phyloP scores from a whole-genome alignment of 2,797 vertebrate species.

The Poecile montanus region DNA sequence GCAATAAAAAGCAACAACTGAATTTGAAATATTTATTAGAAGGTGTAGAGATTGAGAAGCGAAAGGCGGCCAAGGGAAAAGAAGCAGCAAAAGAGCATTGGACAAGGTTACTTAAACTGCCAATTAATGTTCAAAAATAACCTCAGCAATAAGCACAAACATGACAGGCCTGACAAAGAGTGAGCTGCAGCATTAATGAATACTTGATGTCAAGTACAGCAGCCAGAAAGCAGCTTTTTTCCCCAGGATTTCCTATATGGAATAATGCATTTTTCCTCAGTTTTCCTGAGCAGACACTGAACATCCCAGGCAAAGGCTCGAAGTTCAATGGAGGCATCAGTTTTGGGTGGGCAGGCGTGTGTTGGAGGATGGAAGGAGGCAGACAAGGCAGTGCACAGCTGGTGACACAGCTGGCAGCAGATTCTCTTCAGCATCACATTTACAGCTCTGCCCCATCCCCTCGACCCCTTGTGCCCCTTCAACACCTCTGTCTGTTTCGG shows the following conservation, averaged over 20 bases:
- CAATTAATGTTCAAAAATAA: slow-evolving; percentile 57
- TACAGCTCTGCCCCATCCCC: background rate
- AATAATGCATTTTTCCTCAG: background rate
- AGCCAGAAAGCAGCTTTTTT: background rate
- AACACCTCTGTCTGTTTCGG: background rate
- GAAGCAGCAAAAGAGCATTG: slow-evolving; percentile 40
- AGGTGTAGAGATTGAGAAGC: background rate
- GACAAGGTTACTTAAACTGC: slow-evolving; percentile 55
- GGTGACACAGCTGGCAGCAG: background rate
- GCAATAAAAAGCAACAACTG: slow-evolving; percentile 55
- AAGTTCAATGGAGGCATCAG: background rate
- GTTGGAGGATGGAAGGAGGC: background rate
- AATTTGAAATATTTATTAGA: slow-evolving; percentile 66
- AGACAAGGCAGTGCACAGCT: background rate
- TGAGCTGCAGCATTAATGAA: background rate
- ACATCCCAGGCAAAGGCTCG: background rate
- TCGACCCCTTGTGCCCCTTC: background rate
- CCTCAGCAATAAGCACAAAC: slow-evolving; percentile 7
- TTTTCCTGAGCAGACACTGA: background rate
- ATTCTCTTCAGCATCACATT: background rate
- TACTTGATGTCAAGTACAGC: background rate
- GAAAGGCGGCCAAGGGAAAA: slow-evolving; percentile 52
- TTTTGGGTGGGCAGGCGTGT: background rate
- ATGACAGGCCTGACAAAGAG: slow-evolving; percentile 28
- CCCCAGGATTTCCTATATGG: background rate